Conservation (phyloP, 1,140 invertebrate species). For the Zophobas atratus region DNA sequence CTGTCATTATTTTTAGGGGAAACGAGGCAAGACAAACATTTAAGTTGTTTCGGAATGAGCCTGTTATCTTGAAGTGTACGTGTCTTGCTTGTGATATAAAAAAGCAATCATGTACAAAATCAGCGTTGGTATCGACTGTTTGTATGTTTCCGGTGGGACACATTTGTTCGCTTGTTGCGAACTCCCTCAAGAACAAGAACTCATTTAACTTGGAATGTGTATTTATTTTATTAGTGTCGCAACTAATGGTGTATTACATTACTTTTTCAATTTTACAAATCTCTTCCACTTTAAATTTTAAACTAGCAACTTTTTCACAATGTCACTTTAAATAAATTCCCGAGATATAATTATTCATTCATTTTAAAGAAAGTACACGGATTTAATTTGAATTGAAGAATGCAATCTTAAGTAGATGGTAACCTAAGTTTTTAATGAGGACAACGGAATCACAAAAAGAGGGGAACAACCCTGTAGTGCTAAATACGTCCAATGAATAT, state of each 20-base stretch:
- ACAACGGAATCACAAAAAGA: conserved; percentile 19
- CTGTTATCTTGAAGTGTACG: conserved; percentile 67
- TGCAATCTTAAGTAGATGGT: conserved; percentile 10
- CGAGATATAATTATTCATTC: background rate
- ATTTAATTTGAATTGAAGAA: conserved; percentile 12
- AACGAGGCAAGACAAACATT: conserved; percentile 67
- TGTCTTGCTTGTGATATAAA: conserved; percentile 68
- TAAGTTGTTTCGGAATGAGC: conserved; percentile 66
- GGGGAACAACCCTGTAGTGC: conserved; percentile 48
- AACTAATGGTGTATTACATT: conserved; percentile 66
- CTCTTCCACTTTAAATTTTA: conserved; percentile 20
- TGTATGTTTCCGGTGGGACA: conserved; percentile 67
- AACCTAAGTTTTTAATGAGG: conserved; percentile 23
- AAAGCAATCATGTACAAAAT: conserved; percentile 70
- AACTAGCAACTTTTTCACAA: conserved; percentile 12
- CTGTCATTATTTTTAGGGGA: conserved; percentile 63
- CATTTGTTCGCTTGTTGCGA: conserved; percentile 65
- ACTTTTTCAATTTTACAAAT: conserved; percentile 60
- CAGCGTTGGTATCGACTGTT: conserved; percentile 68
- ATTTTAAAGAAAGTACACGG: conserved; percentile 3
- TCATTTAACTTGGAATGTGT: conserved; percentile 69
- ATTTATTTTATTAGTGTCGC: conserved; percentile 68
- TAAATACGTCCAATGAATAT: conserved; percentile 57
- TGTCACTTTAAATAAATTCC: background rate
- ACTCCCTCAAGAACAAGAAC: conserved; percentile 66